These are phyloP conservation scores for Parascotia fuliginaria DNA, from an alignment of 2,888 invertebrate species.

Conservation along the genomic window DNA sequence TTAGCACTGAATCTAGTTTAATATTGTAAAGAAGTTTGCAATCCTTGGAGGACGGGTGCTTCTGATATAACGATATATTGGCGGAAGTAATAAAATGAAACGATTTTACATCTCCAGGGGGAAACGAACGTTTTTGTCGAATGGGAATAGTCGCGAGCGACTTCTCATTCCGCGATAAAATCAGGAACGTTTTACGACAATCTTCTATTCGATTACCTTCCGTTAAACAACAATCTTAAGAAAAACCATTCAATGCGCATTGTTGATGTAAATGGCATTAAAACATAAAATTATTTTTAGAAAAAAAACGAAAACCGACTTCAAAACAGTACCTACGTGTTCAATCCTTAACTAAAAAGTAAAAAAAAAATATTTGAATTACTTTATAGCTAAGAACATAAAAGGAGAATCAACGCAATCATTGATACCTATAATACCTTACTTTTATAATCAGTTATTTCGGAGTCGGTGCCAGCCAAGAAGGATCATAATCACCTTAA, in stretches of 20 bases:
- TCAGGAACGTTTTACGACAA: slow-evolving; percentile 84
- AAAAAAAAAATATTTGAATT: too few species aligned
- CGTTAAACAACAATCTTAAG: slow-evolving; percentile 82
- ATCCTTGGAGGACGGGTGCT: slow-evolving; percentile 66
- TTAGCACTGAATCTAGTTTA: slow-evolving; percentile 43
- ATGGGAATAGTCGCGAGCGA: slow-evolving; percentile 83
- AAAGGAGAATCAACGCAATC: slow-evolving; percentile 5
- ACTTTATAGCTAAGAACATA: too few species aligned
- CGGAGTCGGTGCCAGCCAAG: too few species aligned
- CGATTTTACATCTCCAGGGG: slow-evolving; percentile 85
- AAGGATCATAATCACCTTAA: too few species aligned
- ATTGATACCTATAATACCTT: background rate
- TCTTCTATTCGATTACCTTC: slow-evolving; percentile 83
- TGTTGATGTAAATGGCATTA: slow-evolving; percentile 47
- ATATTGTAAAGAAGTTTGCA: slow-evolving; percentile 66
- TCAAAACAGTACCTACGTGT: too few species aligned
- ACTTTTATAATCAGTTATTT: too few species aligned
- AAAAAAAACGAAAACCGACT: too few species aligned
- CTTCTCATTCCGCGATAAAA: slow-evolving; percentile 84
- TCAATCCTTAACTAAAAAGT: too few species aligned
- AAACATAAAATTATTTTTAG: too few species aligned
- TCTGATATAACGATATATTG: slow-evolving; percentile 80
- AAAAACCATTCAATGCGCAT: slow-evolving; percentile 63
- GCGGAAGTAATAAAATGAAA: slow-evolving; percentile 85
- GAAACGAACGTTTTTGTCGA: slow-evolving; percentile 83